A percentile compares a stretch with the other conserved stretches of the same genome.
These are phyloP conservation scores for Nomada lathburiana DNA, from an alignment of 2,888 invertebrate genomes.

Conservation along the genomic window DNA sequence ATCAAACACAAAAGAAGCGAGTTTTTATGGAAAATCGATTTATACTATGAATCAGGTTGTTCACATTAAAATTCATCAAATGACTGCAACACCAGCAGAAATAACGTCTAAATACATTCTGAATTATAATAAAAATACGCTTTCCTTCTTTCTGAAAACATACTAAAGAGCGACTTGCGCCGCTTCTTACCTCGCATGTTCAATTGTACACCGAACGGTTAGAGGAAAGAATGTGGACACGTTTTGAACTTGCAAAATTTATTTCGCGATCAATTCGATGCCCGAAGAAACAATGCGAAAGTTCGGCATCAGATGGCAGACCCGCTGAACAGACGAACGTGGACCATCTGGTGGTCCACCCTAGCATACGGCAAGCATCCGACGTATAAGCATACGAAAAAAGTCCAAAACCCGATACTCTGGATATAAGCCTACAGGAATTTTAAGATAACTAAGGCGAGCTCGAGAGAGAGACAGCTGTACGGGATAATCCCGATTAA, in stretches of 20 bases:
- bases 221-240: slow-evolving; percentile 8
- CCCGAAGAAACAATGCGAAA: slow-evolving; percentile 69
- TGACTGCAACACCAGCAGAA: neutral
- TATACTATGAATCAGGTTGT: neutral
- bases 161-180: no score
- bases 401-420: slow-evolving; percentile 68
- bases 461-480: slow-evolving; percentile 44
- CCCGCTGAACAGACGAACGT: slow-evolving; percentile 66
- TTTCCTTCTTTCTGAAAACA: no score
- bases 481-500: slow-evolving; percentile 54
- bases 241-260: slow-evolving; percentile 43
- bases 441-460: slow-evolving; percentile 56
- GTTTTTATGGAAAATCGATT: no score
- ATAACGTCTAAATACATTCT: neutral
- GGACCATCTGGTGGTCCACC: slow-evolving; percentile 79
- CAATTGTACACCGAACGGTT: neutral
- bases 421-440: slow-evolving; percentile 59
- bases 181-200: no score
- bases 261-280: slow-evolving; percentile 55
- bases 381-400: slow-evolving; percentile 63
- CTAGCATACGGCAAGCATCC: slow-evolving; percentile 77
- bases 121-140: neutral
- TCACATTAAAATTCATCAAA: neutral
- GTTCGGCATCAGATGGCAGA: slow-evolving; percentile 73
- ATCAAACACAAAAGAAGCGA: no score